Conservation (phyloP, 1,140 invertebrate genomes). For the Leucophenga varia region DNA sequence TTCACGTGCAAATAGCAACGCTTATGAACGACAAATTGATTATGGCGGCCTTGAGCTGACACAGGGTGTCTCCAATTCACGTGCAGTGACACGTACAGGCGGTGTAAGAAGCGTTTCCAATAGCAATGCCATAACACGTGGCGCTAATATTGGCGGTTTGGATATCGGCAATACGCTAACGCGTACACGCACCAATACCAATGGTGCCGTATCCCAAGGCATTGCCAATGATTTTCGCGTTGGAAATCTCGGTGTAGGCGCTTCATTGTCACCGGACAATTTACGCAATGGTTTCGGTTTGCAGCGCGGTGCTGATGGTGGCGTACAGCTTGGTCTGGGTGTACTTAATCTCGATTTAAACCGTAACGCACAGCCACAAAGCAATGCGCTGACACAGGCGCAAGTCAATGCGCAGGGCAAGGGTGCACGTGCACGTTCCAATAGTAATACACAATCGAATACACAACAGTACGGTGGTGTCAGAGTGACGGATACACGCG, state of each 20-base stretch:
- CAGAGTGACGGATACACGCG: conserved; percentile 30
- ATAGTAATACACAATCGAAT: conserved; percentile 30
- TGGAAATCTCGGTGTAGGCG: conserved; percentile 35
- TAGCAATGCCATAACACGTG: conserved; percentile 33
- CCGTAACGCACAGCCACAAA: conserved; percentile 21
- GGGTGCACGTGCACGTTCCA: conserved; percentile 23
- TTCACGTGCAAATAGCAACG: conserved; percentile 37
- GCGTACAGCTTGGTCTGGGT: conserved; percentile 34
- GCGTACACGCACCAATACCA: conserved; percentile 32
- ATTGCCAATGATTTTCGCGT: conserved; percentile 41
- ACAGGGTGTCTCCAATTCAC: conserved; percentile 37
- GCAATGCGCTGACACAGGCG: conserved; percentile 30
- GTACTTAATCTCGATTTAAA: conserved; percentile 38
- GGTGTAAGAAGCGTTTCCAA: conserved; percentile 36
- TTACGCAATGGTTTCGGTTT: conserved; percentile 40
- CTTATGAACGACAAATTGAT: conserved; percentile 42
- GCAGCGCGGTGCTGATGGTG: conserved; percentile 35
- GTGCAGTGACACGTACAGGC: conserved; percentile 37
- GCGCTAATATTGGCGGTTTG: conserved; percentile 34
- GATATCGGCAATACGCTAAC: conserved; percentile 47
- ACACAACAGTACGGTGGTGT: conserved; percentile 31
- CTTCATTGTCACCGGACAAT: conserved; percentile 39
- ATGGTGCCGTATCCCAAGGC: conserved; percentile 30
- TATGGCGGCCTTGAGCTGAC: conserved; percentile 35
- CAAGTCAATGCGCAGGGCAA: conserved; percentile 40